Evolutionary conservation across 2,797 vertebrate genomes (phyloP).

Genomic region (Bradypodion ventrale): DNA sequence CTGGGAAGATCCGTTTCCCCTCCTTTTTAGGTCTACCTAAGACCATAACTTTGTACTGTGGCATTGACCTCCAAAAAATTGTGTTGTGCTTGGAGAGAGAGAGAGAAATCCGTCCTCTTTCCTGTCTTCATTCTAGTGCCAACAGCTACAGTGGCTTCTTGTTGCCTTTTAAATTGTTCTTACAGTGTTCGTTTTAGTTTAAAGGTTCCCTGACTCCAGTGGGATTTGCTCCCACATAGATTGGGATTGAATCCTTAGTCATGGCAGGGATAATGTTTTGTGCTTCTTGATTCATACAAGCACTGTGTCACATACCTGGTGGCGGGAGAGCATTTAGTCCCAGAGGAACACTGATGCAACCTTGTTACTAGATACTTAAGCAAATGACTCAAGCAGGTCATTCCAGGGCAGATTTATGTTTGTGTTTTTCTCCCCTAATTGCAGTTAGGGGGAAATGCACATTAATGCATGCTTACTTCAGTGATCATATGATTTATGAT

Average conservation of each 20-base stretch:
- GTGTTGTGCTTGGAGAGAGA: not conserved
- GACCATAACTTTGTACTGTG: not conserved
- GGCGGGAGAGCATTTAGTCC: not conserved
- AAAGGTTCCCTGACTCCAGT: not conserved
- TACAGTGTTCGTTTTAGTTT: not conserved
- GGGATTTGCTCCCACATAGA: not conserved
- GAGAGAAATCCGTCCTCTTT: not conserved
- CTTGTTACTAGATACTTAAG: not conserved
- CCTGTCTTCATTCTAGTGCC: not conserved
- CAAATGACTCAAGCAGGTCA: not conserved
- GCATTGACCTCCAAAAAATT: not conserved
- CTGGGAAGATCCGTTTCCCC: not conserved
- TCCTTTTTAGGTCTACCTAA: not conserved
- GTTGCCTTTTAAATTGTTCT: not conserved
- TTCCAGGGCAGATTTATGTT: not conserved
- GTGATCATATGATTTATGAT: not conserved
- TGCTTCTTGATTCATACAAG: not conserved
- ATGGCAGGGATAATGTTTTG: no score
- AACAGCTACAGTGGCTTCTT: not conserved
- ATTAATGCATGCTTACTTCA: not conserved
- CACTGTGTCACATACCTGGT: not conserved
- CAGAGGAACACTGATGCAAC: not conserved
- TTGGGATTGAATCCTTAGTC: not conserved
- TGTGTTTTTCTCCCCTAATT: not conserved
- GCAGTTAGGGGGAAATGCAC: not conserved